phyloP scores from a whole-genome alignment of 64 coral and sea anemone genomes.

The Platygyra sinensis region DNA sequence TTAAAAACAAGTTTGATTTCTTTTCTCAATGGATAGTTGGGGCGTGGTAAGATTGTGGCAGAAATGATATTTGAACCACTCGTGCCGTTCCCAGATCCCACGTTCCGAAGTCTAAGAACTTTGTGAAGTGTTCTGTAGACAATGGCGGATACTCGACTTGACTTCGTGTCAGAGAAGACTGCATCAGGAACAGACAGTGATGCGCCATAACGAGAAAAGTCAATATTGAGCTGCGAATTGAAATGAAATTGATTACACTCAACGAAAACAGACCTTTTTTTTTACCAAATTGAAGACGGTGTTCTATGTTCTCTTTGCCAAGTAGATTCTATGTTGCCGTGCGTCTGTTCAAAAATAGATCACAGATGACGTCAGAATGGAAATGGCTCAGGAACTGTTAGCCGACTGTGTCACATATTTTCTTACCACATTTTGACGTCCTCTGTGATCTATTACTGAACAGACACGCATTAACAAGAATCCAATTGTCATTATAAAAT shows the following conservation, averaged over 20 bases:
- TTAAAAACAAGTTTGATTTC: conserved; percentile 22
- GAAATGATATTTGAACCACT: conserved; percentile 19
- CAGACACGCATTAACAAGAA: no score
- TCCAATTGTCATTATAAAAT: no score
- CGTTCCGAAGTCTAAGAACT: not conserved
- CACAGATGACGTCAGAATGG: no score
- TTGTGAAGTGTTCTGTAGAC: conserved; percentile 41
- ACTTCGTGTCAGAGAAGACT: not conserved
- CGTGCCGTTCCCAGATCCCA: not conserved
- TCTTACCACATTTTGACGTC: no score
- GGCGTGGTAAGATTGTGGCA: conserved; percentile 9
- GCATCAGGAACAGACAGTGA: not conserved
- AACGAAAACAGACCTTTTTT: not conserved
- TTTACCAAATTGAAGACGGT: not conserved
- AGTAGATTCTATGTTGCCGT: no score
- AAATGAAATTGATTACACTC: not conserved
- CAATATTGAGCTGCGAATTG: not conserved
- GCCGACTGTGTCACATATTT: no score
- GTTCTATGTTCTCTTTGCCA: no score
- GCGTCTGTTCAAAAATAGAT: no score
- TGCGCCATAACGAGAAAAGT: conserved; percentile 9
- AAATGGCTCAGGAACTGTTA: no score
- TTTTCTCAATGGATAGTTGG: not conserved
- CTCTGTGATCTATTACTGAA: no score
- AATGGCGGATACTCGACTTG: not conserved